Conservation (phyloP, 2,113 vertebrate species). For the Hypanus sabinus region DNA sequence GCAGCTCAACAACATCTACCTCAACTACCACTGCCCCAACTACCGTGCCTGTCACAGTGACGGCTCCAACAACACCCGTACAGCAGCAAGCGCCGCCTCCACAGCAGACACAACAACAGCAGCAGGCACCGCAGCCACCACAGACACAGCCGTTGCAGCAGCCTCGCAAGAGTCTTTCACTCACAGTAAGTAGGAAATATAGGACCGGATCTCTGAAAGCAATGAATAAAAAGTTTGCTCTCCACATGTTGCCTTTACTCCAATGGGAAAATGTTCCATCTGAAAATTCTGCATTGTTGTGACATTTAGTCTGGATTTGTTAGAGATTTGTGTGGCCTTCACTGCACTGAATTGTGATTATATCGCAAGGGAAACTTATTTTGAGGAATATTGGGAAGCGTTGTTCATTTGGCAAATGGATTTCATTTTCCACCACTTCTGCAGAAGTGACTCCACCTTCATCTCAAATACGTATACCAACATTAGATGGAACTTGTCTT, state of each 20-base stretch:
- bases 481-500: background rate
- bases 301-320: background rate
- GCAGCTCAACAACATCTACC: conserved; percentile 66
- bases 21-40: conserved; percentile 68
- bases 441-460: background rate
- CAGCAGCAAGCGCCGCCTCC: conserved; percentile 66
- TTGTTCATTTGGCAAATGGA: background rate
- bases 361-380: background rate
- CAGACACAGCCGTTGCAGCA: conserved; percentile 52
- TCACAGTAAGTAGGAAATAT: conserved; percentile 65
- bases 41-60: conserved; percentile 64
- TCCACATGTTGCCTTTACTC: background rate
- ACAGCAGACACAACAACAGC: conserved; percentile 52
- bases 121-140: conserved; percentile 51
- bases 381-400: background rate
- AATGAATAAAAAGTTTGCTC: background rate
- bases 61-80: conserved; percentile 66
- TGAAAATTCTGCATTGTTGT: background rate
- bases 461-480: background rate
- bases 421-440: background rate
- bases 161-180: conserved; percentile 84
- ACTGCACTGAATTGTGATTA: background rate
- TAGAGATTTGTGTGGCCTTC: background rate
- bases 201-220: background rate
- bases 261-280: background rate